phyloP scores from a whole-genome alignment of 2,888 invertebrate genomes.

The Phrixothrix hirtus region DNA sequence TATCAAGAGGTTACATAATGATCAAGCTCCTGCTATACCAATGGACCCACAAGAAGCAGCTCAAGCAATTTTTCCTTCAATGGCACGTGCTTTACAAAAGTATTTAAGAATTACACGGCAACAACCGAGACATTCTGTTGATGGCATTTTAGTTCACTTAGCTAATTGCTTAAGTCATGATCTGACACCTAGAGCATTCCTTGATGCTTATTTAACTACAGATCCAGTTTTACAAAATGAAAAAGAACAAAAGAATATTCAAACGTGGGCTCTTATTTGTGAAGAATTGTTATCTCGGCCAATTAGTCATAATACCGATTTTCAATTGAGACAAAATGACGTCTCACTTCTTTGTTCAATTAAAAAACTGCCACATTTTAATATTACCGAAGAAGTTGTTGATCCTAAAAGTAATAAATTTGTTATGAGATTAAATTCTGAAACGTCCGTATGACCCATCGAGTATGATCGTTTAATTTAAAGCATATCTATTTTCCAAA shows the following conservation, averaged over 20 bases:
- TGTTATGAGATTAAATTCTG: conserved; percentile 90
- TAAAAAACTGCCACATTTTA: conserved; percentile 87
- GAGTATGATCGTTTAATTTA: conserved; percentile 54
- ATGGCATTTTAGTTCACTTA: conserved; percentile 87
- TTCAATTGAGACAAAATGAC: conserved; percentile 92
- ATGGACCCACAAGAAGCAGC: conserved; percentile 97
- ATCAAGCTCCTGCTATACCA: conserved; percentile 76
- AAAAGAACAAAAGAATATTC: conserved; percentile 78
- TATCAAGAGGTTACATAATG: conserved; percentile 79
- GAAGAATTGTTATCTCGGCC: conserved; percentile 89
- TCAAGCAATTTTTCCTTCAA: conserved; percentile 95
- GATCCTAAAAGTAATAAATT: conserved; percentile 96
- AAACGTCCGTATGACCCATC: conserved; percentile 88
- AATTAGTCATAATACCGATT: conserved; percentile 79
- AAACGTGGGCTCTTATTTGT: conserved; percentile 95
- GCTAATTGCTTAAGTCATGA: conserved; percentile 92
- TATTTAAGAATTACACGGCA: conserved; percentile 93
- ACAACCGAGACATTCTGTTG: conserved; percentile 94
- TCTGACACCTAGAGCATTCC: conserved; percentile 90
- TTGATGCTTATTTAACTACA: conserved; percentile 89
- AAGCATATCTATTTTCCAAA: conserved; percentile 24
- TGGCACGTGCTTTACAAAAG: conserved; percentile 95
- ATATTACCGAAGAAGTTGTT: conserved; percentile 92
- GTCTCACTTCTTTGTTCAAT: conserved; percentile 88
- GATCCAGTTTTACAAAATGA: conserved; percentile 85